A percentile compares a stretch with the other conserved stretches of the same genome.
Conservation (phyloP, 2,797 vertebrate genomes). For the Coluber constrictor region DNA sequence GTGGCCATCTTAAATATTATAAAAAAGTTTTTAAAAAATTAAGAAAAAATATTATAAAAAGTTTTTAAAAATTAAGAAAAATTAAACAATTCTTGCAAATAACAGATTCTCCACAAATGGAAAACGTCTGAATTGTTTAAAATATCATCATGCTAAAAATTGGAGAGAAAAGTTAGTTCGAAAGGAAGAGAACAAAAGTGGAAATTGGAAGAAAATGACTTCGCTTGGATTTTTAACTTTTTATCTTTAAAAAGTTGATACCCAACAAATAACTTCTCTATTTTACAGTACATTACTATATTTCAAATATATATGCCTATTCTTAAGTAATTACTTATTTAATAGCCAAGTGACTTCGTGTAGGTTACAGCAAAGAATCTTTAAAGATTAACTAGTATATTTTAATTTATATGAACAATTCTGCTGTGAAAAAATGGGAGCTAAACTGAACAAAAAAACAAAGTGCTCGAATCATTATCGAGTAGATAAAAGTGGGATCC, state of each 20-base stretch:
- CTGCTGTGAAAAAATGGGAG: background rate
- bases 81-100: background rate
- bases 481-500: background rate
- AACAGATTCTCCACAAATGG: background rate
- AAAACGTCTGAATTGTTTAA: background rate
- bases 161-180: background rate
- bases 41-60: background rate
- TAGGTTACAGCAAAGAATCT: background rate
- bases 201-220: background rate
- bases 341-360: background rate
- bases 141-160: background rate
- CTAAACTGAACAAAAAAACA: background rate
- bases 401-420: background rate
- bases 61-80: background rate
- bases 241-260: background rate
- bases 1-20: background rate
- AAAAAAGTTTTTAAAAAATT: background rate
- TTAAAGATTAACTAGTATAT: no score
- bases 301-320: background rate
- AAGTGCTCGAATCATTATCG: background rate
- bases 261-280: background rate
- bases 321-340: background rate
- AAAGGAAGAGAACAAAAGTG: background rate
- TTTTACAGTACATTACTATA: background rate
- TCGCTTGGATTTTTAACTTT: background rate